phyloP scores from a whole-genome alignment of 2,113 vertebrate species.

The Trichechus manatus region DNA sequence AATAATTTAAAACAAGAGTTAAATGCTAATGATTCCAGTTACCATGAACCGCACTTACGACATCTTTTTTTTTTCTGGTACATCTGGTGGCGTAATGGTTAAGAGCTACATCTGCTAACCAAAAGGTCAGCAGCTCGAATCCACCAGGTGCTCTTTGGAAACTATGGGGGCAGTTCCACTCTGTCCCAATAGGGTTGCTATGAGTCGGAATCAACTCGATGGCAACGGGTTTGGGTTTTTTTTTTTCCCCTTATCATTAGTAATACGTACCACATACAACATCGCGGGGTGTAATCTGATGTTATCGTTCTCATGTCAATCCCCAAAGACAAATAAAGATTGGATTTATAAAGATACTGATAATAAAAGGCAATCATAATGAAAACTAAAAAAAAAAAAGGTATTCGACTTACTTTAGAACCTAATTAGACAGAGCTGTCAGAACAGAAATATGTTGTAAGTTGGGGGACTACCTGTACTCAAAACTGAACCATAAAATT shows the following conservation, averaged over 20 bases:
- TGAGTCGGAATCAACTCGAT: no score
- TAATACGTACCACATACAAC: background rate
- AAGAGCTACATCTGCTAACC: no score
- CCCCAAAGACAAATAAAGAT: background rate
- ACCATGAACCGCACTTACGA: background rate
- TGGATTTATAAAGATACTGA: background rate
- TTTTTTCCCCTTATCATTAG: background rate
- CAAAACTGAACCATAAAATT: conserved; percentile 39
- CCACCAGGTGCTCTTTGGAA: no score
- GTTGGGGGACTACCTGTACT: background rate
- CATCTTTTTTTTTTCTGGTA: background rate
- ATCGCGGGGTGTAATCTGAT: background rate
- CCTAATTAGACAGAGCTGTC: no score
- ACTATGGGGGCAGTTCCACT: no score
- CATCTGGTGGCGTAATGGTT: background rate
- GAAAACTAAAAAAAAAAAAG: background rate
- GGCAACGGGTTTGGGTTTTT: no score
- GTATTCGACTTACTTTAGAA: no score
- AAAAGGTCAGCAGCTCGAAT: no score
- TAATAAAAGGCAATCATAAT: background rate
- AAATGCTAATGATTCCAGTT: background rate
- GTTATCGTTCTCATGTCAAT: background rate
- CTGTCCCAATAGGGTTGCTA: no score
- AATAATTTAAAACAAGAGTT: conserved; percentile 47
- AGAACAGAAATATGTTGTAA: no score